Base-by-base conservation (phyloP, 2,113 vertebrate species). In the Caranx melampygus region DNA sequence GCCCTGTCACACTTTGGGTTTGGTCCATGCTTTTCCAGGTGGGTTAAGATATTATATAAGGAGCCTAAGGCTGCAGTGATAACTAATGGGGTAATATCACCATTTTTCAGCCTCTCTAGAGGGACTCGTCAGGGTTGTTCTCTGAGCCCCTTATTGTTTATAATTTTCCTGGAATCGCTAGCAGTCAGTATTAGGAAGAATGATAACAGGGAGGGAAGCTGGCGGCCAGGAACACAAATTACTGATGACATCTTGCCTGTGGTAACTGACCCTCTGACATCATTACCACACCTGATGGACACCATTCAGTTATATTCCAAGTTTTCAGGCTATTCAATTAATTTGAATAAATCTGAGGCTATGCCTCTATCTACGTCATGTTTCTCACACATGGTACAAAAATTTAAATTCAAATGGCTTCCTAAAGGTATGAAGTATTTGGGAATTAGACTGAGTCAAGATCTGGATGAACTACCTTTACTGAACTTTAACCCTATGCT, bases 161-260 rank as follows among this genome's bases (percentile, higher is more conserved):
- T 51, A 21, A 62, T 73, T 37, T 73, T 37, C 20, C 1, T 55
- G 18, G 33, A 74, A 54, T 18, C n/a, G 2, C 10, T 74, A 10
- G 45, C 60, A 8, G 5, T 63, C 1, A 26, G 6, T 35, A 74
- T 74, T 3, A 49, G 58, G 1, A 6, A 3, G 1, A 37, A 64
- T 54, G 13, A 0, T 3, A 13, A n/a, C 1, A 6, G 15, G 72
- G 71, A n/a, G 58, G 37, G 2, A 26, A 6, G 3, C 1, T 6
- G 33, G 59, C 20, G 26, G 26, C 26, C 26, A 34, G 2, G 20
- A 73, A 26, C 20, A 73, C 3, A 73, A 51, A 35, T 12, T 61
- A 12, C 15, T 73, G 45, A 62, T 12, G 58, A 73, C 7, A 73
- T 73, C 3, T 6, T 73, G 26, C 58, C 70, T 4, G 31, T 73